Evolutionary conservation across 1,140 invertebrate species (phyloP).

Genomic region (Cydia splendana): DNA sequence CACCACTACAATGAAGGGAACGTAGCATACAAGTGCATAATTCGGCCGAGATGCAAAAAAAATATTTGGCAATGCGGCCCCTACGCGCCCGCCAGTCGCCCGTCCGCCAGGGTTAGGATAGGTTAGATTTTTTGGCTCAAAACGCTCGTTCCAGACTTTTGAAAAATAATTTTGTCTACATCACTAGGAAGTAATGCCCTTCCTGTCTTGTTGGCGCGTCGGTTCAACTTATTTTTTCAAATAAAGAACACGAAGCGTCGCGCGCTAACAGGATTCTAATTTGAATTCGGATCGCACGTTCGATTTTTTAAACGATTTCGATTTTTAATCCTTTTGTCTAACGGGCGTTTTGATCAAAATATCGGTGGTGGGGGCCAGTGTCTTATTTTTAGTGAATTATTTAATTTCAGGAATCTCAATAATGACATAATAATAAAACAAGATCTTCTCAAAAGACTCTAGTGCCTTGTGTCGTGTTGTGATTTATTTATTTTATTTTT

Average conservation of each 20-base stretch:
- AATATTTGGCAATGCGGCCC: constrained; percentile 80
- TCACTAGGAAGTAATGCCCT: constrained; percentile 64
- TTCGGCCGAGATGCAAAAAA: constrained; percentile 80
- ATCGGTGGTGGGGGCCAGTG: constrained; percentile 50
- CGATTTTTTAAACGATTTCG: constrained; percentile 42
- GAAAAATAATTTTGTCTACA: constrained; percentile 69
- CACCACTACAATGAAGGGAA: constrained; percentile 78
- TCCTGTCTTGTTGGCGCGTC: constrained; percentile 63
- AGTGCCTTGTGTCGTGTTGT: constrained; percentile 76
- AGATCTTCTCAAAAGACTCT: constrained; percentile 63
- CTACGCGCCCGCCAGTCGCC: constrained; percentile 78
- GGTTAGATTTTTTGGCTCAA: constrained; percentile 80
- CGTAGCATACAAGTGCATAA: constrained; percentile 80
- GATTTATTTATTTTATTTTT: constrained; percentile 60
- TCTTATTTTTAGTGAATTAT: constrained; percentile 6
- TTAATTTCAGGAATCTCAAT: constrained; percentile 36
- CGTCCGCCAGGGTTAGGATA: constrained; percentile 78
- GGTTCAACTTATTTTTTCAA: constrained; percentile 72
- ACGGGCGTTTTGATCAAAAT: constrained; percentile 59
- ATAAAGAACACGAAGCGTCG: constrained; percentile 60
- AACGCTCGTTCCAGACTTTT: constrained; percentile 75
- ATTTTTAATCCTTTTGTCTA: constrained; percentile 44
- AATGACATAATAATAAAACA: constrained; percentile 42
- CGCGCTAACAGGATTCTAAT: constrained; percentile 62
- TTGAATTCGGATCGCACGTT: constrained; percentile 54